phyloP scores from a whole-genome alignment of 2,797 vertebrate genomes.

The Arnoldichthys spilopterus region DNA sequence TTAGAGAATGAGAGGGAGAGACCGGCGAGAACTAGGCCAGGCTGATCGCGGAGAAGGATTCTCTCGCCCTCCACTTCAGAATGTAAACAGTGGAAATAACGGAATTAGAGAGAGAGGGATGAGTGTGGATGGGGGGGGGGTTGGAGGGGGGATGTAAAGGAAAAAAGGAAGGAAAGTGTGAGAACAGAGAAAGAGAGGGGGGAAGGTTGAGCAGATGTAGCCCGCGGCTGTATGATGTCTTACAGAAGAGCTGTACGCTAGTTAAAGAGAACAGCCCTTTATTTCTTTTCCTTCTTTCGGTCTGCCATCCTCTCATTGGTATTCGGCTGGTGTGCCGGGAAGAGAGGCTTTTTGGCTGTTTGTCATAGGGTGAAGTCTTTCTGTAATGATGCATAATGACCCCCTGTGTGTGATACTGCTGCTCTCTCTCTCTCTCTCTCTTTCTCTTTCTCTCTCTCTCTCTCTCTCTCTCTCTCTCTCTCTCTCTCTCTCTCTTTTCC shows the following conservation, averaged over 20 bases:
- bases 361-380: slow-evolving; percentile 53
- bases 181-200: slow-evolving; percentile 16
- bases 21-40: slow-evolving; percentile 37
- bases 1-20: not conserved
- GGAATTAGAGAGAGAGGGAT: slow-evolving; percentile 24
- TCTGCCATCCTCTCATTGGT: slow-evolving; percentile 43
- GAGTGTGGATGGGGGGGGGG: too few species aligned
- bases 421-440: too few species aligned
- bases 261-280: slow-evolving; percentile 62
- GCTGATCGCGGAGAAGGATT: slow-evolving; percentile 35
- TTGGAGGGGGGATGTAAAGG: too few species aligned
- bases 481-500: too few species aligned
- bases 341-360: slow-evolving; percentile 48
- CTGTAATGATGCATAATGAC: slow-evolving; percentile 53
- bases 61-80: slow-evolving; percentile 3
- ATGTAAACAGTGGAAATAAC: slow-evolving; percentile 45
- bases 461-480: too few species aligned
- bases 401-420: slow-evolving; percentile 42
- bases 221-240: slow-evolving; percentile 69
- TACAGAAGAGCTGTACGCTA: slow-evolving; percentile 67
- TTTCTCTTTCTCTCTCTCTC: too few species aligned
- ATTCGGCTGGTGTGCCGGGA: slow-evolving; percentile 43
- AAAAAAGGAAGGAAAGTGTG: not conserved
- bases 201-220: slow-evolving; percentile 50
- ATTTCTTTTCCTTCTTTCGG: not conserved